Evolutionary conservation across 1,140 invertebrate species (phyloP), one percentile per base, ranked within the genome.

Genomic region (Ditylenchus dipsaci): DNA sequence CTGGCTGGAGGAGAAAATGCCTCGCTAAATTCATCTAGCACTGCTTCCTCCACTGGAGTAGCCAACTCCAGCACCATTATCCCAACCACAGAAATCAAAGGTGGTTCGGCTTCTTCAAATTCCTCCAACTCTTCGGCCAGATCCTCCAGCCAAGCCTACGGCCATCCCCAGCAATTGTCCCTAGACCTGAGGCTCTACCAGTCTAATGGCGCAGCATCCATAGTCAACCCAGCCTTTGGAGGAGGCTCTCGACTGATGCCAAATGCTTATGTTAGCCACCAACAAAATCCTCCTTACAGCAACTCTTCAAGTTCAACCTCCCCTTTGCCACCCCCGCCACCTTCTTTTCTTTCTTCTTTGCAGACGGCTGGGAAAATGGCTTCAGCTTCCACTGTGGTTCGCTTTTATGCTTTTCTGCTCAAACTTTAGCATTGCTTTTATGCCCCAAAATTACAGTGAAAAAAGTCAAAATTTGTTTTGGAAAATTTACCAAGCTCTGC

Each of bases 221-320:
- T n/a, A 15, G 59, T 61, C 8, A 19, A 33, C 29, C 29, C 59
- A 45, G 59, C 19, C 3, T 53, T 26, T 15, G 49, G 49, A 26
- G 23, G 8, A 8, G n/a, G 23, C n/a, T 7, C 3, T 53, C 49
- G n/a, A 53, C n/a, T 53, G 3, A 21, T 53, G 23, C 15, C 49
- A 53, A 38, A 38, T 38, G 33, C 33, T 11, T 38, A 38, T 38
- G 3, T 38, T 3, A 38, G 33, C 33, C 33, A 56, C 3, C 53
- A 23, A 29, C 3, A 56, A 56, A 56, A 23, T 56, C 13, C 21
- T 29, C 5, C 29, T 29, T 61, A 61, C 29, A 33, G 26, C 23
- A 65, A 56, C n/a, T 65, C 63, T 7, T 65, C 63, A 7, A 65
- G 42, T 19, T 61, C 42, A 11, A 61, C 63, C 7, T 65, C 63